Conservation (phyloP, 2,797 vertebrate genomes). For the Sitta carolinensis region DNA sequence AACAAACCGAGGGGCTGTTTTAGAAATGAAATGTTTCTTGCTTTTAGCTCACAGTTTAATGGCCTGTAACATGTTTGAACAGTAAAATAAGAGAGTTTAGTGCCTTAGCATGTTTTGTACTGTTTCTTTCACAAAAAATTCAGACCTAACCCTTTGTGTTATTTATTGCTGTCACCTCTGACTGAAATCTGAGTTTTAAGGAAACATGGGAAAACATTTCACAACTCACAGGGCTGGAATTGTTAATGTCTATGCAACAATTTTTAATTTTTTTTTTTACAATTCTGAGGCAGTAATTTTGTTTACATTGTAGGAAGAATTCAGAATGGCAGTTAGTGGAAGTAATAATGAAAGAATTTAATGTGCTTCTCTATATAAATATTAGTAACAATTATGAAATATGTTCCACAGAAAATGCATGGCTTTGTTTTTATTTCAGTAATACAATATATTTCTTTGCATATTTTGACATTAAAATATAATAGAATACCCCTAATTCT, state of each 20-base stretch:
- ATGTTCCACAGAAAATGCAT: neutral
- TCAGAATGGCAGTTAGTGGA: neutral
- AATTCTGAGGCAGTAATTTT: neutral
- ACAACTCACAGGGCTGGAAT: neutral
- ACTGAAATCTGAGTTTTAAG: neutral
- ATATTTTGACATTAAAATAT: neutral
- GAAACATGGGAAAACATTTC: neutral
- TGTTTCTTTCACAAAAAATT: neutral
- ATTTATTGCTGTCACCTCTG: neutral
- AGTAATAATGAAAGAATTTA: neutral
- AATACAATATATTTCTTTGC: neutral
- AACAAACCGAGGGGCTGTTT: neutral
- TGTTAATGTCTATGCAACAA: neutral
- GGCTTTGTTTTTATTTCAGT: neutral
- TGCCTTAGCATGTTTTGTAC: neutral
- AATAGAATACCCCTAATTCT: neutral
- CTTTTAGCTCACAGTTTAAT: neutral
- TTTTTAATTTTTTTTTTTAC: neutral
- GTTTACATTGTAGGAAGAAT: neutral
- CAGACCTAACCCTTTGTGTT: neutral
- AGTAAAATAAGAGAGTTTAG: neutral
- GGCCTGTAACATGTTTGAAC: accelerated
- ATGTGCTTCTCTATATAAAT: neutral
- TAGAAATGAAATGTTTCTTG: neutral
- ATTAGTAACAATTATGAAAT: neutral